Base-by-base conservation (phyloP, 2,888 invertebrate genomes). In the Agrenia bidenticulata region DNA sequence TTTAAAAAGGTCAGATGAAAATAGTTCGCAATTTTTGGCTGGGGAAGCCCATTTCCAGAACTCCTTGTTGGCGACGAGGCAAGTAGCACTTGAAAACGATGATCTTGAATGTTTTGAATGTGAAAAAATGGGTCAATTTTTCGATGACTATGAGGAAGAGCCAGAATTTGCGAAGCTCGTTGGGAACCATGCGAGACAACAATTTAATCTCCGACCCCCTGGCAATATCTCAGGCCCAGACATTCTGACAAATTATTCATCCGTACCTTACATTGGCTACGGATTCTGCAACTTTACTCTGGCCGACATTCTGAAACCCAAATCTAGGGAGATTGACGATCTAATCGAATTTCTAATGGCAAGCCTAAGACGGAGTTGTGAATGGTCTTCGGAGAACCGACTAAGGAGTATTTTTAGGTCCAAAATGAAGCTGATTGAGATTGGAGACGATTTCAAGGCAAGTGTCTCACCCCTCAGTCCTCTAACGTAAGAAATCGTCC, bases 291-390 rank as follows among this genome's bases (percentile, higher is more conserved):
- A 60, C 24, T 61, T 53, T 9, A 53, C 64, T 1, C 45, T 63
- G 11, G 42, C 53, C 1, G 41, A 39, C 13, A 21, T 15, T 7
- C 32, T 32, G 32, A 32, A 32, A 32, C 32, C 32, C 5, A 32
- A 32, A 32, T 32, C 63, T 9, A 54, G 37, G 32, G 69, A 69
- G 54, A 56, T 69, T 13, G 69, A 69, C 50, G 69, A 69, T 45
- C 26, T 69, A 1, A 32, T 55, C 2, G 63, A 66, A 19, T 69
- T 63, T 37, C 66, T 61, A 19, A 51, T 61, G 17, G 63, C 63
- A 39, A 61, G 66, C 15, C 39, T 69, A 50, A 51, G 58, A 17
- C 42, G 24, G 19, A 58, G 58, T 42, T 69, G 64, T 50, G 64
- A 66, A 9, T 32, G 50, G 57, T 37, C n/a, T 17, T 41, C 32